A percentile compares a stretch with the other conserved stretches of the same genome.
phyloP scores from a whole-genome alignment of 2,113 vertebrate species.

The Sinosuthora webbiana region DNA sequence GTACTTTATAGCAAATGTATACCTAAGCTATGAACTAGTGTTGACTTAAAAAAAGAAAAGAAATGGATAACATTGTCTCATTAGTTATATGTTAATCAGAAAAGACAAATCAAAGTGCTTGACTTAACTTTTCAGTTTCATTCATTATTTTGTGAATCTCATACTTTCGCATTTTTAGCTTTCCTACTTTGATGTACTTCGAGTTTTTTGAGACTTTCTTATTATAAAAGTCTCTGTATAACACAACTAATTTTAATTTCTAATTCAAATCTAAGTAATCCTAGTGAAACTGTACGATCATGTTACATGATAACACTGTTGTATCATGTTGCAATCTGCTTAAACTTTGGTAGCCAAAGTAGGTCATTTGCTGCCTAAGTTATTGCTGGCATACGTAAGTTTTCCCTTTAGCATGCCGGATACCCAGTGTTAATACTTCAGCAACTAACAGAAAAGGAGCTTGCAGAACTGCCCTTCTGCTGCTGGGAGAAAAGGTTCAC shows the following conservation, averaged over 20 bases:
- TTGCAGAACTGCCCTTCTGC: neutral
- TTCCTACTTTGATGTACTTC: neutral
- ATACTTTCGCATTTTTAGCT: neutral
- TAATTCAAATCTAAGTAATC: neutral
- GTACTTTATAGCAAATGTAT: neutral
- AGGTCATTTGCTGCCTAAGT: neutral
- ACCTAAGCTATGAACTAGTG: neutral
- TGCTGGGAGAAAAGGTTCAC: neutral
- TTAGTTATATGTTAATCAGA: neutral
- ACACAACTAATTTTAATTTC: neutral
- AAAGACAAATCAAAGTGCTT: neutral
- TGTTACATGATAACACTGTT: neutral
- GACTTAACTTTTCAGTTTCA: neutral
- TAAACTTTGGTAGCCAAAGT: rapidly evolving
- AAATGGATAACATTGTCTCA: neutral
- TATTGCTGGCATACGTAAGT: neutral
- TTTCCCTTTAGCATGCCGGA: neutral
- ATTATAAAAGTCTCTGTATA: neutral
- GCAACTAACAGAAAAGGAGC: neutral
- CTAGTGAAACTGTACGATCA: neutral
- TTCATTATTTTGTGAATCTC: neutral
- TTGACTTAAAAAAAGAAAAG: neutral
- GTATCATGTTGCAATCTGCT: neutral
- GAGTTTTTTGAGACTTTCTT: neutral
- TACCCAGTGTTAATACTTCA: neutral